phyloP scores from a whole-genome alignment of 2,113 vertebrate species.

The Abramis brama region DNA sequence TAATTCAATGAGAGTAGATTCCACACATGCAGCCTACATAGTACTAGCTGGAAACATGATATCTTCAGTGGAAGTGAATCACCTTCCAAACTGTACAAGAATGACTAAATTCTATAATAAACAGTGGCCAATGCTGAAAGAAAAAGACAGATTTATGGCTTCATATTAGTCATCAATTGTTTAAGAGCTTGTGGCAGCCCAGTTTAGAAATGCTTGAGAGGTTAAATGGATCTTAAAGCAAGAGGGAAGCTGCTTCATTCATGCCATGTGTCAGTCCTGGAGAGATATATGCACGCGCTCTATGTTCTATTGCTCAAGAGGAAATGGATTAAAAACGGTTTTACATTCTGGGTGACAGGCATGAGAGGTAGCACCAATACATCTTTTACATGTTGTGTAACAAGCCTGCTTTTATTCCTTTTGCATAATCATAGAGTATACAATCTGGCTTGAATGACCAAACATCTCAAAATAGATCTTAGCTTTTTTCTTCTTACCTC shows the following conservation, averaged over 20 bases:
- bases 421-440: constrained; percentile 10
- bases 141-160: constrained; percentile 21
- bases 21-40: constrained; percentile 32
- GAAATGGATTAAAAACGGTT: constrained; percentile 33
- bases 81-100: constrained; percentile 29
- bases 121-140: background rate
- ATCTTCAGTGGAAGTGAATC: constrained; percentile 25
- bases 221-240: constrained; percentile 35
- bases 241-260: constrained; percentile 27
- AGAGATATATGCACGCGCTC: background rate
- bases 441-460: constrained; percentile 20
- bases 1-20: constrained; percentile 5
- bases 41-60: constrained; percentile 35
- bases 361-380: background rate
- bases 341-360: constrained; percentile 29
- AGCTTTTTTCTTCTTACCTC: constrained; percentile 77
- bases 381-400: constrained; percentile 15
- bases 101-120: constrained; percentile 45
- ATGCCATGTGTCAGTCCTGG: background rate
- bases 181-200: constrained; percentile 8
- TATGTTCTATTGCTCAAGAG: constrained; percentile 12
- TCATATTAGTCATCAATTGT: constrained; percentile 27
- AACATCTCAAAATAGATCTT: constrained; percentile 36
- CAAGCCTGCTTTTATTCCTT: constrained; percentile 30
- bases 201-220: constrained; percentile 30